A percentile compares a stretch with the other conserved stretches of the same genome.
phyloP scores from a whole-genome alignment of 2,113 vertebrate genomes.

The Calypte anna region DNA sequence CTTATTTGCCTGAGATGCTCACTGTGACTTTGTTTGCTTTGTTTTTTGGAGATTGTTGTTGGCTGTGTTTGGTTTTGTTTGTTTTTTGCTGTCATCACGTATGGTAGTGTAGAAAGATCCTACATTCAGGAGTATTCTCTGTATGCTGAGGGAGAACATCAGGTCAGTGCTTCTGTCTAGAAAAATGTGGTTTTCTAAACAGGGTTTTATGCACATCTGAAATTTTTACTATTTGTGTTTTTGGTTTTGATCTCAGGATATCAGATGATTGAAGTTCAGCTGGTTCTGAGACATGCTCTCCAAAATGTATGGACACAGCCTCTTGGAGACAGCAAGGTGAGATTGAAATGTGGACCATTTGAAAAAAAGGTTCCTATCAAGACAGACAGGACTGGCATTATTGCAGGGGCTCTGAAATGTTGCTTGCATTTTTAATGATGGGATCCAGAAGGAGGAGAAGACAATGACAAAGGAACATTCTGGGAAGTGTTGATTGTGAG shows the following conservation, averaged over 20 bases:
- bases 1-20: background rate
- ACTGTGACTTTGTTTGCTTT: background rate
- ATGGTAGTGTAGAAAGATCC: background rate
- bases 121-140: background rate
- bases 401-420: background rate
- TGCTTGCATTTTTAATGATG: background rate
- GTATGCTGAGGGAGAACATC: accelerated
- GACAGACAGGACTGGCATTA: background rate
- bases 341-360: background rate
- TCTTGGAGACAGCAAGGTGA: constrained; percentile 65
- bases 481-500: background rate
- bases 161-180: background rate
- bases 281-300: constrained; percentile 74
- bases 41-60: background rate
- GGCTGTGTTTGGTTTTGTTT: background rate
- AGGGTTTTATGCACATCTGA: background rate
- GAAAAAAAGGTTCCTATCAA: background rate
- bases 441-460: background rate
- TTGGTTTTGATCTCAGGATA: constrained; percentile 9
- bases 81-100: background rate
- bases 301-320: constrained; percentile 74
- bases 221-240: background rate
- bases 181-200: background rate
- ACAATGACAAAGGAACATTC: background rate
- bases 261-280: constrained; percentile 72